Conservation (phyloP, 1,140 invertebrate genomes). For the Eurosta solidaginis region DNA sequence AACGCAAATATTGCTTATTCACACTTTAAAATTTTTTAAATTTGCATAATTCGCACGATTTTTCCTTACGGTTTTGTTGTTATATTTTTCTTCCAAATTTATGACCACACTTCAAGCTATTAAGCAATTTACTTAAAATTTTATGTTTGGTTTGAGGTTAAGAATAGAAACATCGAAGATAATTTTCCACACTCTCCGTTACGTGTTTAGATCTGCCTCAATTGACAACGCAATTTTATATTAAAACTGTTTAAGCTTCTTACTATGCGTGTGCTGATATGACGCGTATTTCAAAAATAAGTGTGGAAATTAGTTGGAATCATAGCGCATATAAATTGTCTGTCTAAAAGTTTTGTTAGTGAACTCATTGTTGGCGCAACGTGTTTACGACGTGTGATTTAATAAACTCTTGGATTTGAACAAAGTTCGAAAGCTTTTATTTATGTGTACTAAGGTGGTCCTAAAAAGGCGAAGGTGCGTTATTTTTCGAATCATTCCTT, state of each 20-base stretch:
- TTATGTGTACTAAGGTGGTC: too few relatives aligned
- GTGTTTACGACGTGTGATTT: background rate
- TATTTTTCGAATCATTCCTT: too few relatives aligned
- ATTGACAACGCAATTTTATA: background rate
- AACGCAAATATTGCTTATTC: too few relatives aligned
- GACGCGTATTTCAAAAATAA: background rate
- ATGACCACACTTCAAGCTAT: background rate
- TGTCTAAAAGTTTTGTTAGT: background rate
- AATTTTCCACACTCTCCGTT: background rate
- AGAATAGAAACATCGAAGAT: background rate
- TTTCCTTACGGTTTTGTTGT: background rate
- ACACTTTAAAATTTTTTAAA: too few relatives aligned
- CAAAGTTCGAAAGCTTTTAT: constrained; percentile 9
- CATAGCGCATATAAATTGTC: background rate
- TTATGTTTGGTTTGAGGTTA: background rate
- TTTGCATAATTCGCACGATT: too few relatives aligned
- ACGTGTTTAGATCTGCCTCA: background rate
- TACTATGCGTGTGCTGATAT: too few relatives aligned
- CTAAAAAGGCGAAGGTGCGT: too few relatives aligned
- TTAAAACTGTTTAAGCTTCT: background rate
- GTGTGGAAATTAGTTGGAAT: background rate
- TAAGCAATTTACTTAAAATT: background rate
- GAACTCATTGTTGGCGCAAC: background rate
- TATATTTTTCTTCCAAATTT: background rate
- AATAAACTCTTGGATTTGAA: background rate